phyloP scores from a whole-genome alignment of 2,113 vertebrate genomes.

The Oplegnathus fasciatus region DNA sequence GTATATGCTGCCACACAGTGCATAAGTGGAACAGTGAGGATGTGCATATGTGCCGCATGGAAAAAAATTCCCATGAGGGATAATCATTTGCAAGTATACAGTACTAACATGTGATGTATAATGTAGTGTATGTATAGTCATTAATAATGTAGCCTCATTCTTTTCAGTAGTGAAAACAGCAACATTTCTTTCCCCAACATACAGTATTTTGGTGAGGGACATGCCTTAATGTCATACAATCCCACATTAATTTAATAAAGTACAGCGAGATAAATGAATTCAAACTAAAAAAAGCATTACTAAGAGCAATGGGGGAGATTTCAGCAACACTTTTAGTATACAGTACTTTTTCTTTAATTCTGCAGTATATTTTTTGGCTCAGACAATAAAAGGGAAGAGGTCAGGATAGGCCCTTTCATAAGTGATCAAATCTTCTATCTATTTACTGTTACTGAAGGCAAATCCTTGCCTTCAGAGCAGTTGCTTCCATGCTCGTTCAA shows the following conservation, averaged over 20 bases:
- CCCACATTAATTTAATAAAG: not conserved
- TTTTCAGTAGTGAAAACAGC: not conserved
- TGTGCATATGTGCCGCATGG: not conserved
- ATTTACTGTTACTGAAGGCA: no score
- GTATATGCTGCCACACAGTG: not conserved
- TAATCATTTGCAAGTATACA: not conserved
- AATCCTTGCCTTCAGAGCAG: not conserved
- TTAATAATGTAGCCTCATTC: not conserved
- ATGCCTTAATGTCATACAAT: not conserved
- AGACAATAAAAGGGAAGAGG: not conserved
- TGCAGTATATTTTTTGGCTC: not conserved
- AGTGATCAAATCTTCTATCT: not conserved
- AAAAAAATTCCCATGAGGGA: conserved; percentile 4
- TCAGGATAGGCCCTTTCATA: not conserved
- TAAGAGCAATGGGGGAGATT: not conserved
- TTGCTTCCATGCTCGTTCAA: not conserved
- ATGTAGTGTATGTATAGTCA: conserved; percentile 4
- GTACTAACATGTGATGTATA: conserved; percentile 22
- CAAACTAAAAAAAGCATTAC: not conserved
- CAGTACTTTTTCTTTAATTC: not conserved
- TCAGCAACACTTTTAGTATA: not conserved
- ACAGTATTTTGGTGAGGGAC: not conserved
- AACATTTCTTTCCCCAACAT: not conserved
- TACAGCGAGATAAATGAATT: not conserved
- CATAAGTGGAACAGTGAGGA: not conserved